Conservation (phyloP, 2,797 vertebrate genomes). For the Neosalanx taihuensis region DNA sequence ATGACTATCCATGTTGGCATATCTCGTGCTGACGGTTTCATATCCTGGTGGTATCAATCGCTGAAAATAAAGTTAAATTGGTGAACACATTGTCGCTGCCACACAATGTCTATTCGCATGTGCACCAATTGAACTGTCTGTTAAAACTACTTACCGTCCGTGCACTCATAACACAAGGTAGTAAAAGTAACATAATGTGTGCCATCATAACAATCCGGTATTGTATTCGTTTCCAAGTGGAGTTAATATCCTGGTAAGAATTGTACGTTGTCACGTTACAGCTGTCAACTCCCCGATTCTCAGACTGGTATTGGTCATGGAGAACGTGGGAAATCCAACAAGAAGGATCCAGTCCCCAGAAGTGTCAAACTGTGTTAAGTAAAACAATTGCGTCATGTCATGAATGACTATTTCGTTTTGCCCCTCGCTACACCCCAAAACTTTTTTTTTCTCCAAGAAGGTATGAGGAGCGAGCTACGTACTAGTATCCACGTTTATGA, state of each 20-base stretch:
- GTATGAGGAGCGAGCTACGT: conserved; percentile 37
- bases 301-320: conserved; percentile 48
- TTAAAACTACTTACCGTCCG: conserved; percentile 54
- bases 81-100: neutral
- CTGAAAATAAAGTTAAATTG: conserved; percentile 45
- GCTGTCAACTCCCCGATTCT: conserved; percentile 43
- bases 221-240: conserved; percentile 5
- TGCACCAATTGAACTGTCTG: neutral
- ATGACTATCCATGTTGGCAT: conserved; percentile 28
- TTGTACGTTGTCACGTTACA: conserved; percentile 54
- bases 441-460: conserved; percentile 36
- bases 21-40: conserved; percentile 35
- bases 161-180: conserved; percentile 45
- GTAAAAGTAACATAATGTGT: conserved; percentile 34
- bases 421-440: neutral
- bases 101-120: conserved; percentile 1
- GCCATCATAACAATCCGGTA: conserved; percentile 43
- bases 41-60: conserved; percentile 32
- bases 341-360: conserved; percentile 58
- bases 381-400: conserved; percentile 72
- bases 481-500: conserved; percentile 10
- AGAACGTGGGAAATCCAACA: conserved; percentile 56
- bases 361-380: conserved; percentile 47
- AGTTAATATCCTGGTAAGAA: conserved; percentile 23
- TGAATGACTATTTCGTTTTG: conserved; percentile 34